Evolutionary conservation across 2,113 vertebrate genomes (phyloP).

Genomic region (Peromyscus maniculatus): DNA sequence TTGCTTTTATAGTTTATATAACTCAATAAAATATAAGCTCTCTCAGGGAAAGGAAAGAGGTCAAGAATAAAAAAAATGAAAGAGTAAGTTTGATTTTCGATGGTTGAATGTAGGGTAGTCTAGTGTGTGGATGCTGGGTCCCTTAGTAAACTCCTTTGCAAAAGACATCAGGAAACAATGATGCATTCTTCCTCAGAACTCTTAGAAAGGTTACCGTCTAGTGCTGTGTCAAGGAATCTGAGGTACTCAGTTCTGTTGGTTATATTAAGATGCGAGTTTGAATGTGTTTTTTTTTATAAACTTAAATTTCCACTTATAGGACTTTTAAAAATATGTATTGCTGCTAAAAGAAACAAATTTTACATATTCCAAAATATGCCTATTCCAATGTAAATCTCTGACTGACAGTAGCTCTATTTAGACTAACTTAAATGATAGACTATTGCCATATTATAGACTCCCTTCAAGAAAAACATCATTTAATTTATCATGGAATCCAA

Average conservation of each 20-base stretch:
- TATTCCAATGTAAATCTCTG: neutral
- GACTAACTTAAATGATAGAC: neutral
- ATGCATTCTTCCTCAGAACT: neutral
- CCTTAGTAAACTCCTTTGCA: conserved; percentile 28
- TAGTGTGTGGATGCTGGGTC: neutral
- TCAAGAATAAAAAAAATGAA: neutral
- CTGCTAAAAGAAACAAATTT: neutral
- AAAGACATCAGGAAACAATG: neutral
- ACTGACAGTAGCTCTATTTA: conserved; percentile 12
- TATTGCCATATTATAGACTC: conserved; percentile 73
- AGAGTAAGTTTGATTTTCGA: neutral
- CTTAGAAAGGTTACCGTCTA: neutral
- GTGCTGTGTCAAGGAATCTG: neutral
- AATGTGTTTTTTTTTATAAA: neutral
- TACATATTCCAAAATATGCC: neutral
- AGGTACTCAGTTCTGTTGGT: neutral
- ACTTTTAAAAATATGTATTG: conserved; percentile 6
- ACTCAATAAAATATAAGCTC: too few species aligned
- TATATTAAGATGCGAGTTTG: neutral
- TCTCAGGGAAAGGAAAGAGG: too few species aligned
- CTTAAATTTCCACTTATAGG: neutral
- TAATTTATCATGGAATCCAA: conserved; percentile 79
- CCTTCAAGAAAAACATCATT: conserved; percentile 82
- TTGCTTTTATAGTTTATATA: too few species aligned
- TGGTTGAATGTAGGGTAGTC: neutral